Evolutionary conservation across 1,140 invertebrate genomes (phyloP).

Genomic region (Drosophila seguyi): DNA sequence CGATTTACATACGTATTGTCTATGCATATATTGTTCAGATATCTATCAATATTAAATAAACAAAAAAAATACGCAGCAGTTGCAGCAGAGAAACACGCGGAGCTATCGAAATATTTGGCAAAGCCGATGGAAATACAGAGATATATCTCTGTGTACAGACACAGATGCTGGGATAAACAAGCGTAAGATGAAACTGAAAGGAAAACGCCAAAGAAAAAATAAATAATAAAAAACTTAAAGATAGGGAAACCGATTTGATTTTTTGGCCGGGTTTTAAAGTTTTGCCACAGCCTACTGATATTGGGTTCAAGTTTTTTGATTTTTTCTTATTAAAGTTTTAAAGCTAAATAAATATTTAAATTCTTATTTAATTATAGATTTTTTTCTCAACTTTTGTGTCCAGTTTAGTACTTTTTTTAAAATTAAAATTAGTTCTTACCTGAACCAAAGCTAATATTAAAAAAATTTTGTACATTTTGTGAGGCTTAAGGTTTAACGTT

Average conservation of each 20-base stretch:
- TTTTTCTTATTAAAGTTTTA: background rate
- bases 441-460: too few species aligned
- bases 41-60: slow-evolving; percentile 30
- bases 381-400: background rate
- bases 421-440: too few species aligned
- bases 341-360: background rate
- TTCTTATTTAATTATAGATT: background rate
- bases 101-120: slow-evolving; percentile 42
- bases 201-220: slow-evolving; percentile 4
- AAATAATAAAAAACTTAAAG: background rate
- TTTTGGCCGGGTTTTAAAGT: slow-evolving; percentile 4
- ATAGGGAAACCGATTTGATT: slow-evolving; percentile 35
- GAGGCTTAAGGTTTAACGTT: too few species aligned
- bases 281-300: background rate
- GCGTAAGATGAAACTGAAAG: slow-evolving; percentile 4
- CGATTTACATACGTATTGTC: slow-evolving; percentile 47
- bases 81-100: slow-evolving; percentile 10
- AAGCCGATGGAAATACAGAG: slow-evolving; percentile 25
- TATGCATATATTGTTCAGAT: slow-evolving; percentile 23
- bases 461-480: too few species aligned
- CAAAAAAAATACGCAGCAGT: slow-evolving; percentile 6
- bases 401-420: too few species aligned
- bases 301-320: background rate
- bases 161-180: slow-evolving; percentile 2
- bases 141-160: background rate